Conservation (phyloP, 1,140 invertebrate species). For the Drosophila bipectinata region DNA sequence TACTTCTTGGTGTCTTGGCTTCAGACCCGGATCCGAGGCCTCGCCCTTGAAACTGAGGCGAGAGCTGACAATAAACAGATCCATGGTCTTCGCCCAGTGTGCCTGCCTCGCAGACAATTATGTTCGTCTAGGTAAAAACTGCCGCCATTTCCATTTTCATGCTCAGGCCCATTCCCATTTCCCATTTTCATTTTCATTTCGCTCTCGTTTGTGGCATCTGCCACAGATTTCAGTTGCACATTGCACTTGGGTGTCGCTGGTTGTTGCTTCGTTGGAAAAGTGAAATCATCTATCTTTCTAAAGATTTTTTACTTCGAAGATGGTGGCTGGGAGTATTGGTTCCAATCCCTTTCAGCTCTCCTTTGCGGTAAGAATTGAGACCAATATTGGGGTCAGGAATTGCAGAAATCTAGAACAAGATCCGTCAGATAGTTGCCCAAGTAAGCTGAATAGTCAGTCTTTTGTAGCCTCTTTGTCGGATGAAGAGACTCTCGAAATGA, state of each 20-base stretch:
- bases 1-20: constrained; percentile 4
- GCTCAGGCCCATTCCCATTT: constrained; percentile 24
- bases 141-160: constrained; percentile 34
- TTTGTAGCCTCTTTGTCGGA: constrained; percentile 45
- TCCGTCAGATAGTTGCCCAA: constrained; percentile 11
- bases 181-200: constrained; percentile 41
- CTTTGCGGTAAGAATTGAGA: constrained; percentile 67
- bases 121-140: constrained; percentile 67
- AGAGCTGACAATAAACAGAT: constrained; percentile 67
- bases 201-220: constrained; percentile 29
- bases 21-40: not conserved
- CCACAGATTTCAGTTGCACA: constrained; percentile 63
- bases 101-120: constrained; percentile 56
- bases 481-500: constrained; percentile 56
- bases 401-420: not conserved
- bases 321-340: constrained; percentile 74
- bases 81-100: constrained; percentile 9
- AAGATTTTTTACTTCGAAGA: constrained; percentile 48
- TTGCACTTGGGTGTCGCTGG: constrained; percentile 65
- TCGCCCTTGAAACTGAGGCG: constrained; percentile 57
- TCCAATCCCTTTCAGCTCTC: constrained; percentile 71
- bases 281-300: constrained; percentile 64
- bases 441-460: constrained; percentile 14
- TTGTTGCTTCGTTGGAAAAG: constrained; percentile 54
- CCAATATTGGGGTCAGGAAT: not conserved